A percentile compares a stretch with the other conserved stretches of the same genome.
phyloP scores from a whole-genome alignment of 2,888 invertebrate genomes.

The Operophtera brumata region DNA sequence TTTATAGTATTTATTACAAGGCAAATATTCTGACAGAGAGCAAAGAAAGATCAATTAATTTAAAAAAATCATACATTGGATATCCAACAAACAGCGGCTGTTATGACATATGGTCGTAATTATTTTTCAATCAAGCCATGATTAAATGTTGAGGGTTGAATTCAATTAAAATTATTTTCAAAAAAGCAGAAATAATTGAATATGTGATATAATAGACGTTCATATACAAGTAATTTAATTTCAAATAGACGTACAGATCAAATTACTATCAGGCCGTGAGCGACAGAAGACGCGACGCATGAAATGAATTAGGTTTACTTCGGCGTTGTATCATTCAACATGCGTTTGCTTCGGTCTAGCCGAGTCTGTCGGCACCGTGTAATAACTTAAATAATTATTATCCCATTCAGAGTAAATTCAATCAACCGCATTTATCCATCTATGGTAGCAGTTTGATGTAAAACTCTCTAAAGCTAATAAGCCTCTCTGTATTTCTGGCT shows the following conservation, averaged over 20 bases:
- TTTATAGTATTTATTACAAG: constrained; percentile 20
- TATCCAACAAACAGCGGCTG: neutral
- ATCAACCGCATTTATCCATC: constrained; percentile 33
- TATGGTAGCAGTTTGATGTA: constrained; percentile 3
- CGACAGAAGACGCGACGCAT: constrained; percentile 58
- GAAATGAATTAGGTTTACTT: constrained; percentile 61
- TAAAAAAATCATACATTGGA: constrained; percentile 16
- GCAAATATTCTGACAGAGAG: neutral
- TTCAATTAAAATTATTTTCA: constrained; percentile 5
- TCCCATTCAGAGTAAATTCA: constrained; percentile 39
- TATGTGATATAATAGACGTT: constrained; percentile 34
- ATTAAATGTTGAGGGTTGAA: neutral
- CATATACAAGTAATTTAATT: constrained; percentile 58
- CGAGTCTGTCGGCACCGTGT: constrained; percentile 36
- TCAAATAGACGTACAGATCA: constrained; percentile 60
- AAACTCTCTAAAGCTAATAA: constrained; percentile 4
- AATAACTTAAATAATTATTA: constrained; percentile 49
- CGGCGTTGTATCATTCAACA: constrained; percentile 50
- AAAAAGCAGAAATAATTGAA: constrained; percentile 1
- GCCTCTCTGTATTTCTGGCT: neutral
- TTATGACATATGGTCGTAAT: neutral
- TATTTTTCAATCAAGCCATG: neutral
- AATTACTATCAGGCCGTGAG: constrained; percentile 59
- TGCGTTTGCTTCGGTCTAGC: constrained; percentile 40
- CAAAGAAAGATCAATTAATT: neutral